Base-by-base conservation (phyloP, 2,797 vertebrate genomes). In the Melopsittacus undulatus region DNA sequence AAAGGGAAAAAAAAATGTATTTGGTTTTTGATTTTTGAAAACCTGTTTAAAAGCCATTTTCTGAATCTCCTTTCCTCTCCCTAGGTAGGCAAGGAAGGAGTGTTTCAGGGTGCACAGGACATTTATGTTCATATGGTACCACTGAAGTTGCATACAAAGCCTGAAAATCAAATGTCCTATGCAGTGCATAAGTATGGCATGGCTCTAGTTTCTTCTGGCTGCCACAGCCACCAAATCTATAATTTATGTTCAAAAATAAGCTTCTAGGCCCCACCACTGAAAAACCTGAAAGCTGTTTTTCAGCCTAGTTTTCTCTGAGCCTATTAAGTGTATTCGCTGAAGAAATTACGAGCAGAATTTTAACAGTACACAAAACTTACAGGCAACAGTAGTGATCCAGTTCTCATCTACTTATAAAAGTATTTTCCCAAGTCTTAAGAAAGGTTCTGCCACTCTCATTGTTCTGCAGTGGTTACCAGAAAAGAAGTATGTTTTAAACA, bases 231-330 rank as follows among this genome's bases (percentile, higher is more conserved):
- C 19, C 0, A 0, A 5, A 36, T 87, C 4, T 45, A 51, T 64
- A 81, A 87, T 72, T 87, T 45, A 64, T 81, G 43, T 17, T 48
- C 29, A 92, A 83, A 93, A 89, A 90, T 78, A 56, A 90, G 27
- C 26, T 92, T 87, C 57, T 67, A 82, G 62, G 6, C 21, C 11
- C 29, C 46, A 75, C 7, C 4, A 5, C 22, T 81, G 40, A 83
- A 90, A 90, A 70, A 26, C 43, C 45, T 75, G 29, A 83, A 83
- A 89, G n/a, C 27, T 82, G 15, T 29, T 87, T 79, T 81, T 78
- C 68, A 73, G 43, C 56, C 19, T 79, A 52, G 29, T 82, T 77
- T 19, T 61, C 29, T 76, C 83, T 72, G 48, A 88, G n/a, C 2
- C 27, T 61, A 51, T 8, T 43, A 57, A 78, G 45, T 30, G 4